These are phyloP conservation scores for Hippocampus mohnikei DNA, from an alignment of 2,113 vertebrate genomes.

Conservation along the genomic window DNA sequence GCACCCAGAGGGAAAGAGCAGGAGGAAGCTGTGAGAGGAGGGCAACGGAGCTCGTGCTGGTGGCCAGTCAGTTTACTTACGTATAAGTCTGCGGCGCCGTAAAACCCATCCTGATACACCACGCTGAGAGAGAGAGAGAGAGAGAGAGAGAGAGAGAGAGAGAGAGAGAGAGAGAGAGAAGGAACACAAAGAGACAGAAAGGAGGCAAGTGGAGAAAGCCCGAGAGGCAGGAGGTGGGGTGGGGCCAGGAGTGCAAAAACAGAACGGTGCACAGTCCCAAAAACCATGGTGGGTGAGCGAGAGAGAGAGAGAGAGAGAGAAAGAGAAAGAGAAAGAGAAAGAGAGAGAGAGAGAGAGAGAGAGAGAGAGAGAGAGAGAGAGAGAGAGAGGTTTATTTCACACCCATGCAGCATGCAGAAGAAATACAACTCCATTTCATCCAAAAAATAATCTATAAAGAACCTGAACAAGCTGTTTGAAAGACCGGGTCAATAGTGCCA, in stretches of 20 bases:
- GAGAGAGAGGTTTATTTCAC: conserved; percentile 64
- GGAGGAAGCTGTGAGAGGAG: conserved; percentile 46
- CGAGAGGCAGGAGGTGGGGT: conserved; percentile 26
- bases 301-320: conserved; percentile 28
- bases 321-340: conserved; percentile 16
- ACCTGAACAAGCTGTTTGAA: not conserved
- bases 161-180: not conserved
- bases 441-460: not conserved
- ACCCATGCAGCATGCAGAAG: conserved; percentile 74
- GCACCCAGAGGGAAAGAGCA: conserved; percentile 44
- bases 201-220: not conserved
- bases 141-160: not conserved
- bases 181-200: not conserved
- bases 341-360: conserved; percentile 15
- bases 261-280: conserved; percentile 57
- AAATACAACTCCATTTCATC: conserved; percentile 54
- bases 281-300: conserved; percentile 56
- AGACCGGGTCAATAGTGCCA: not conserved
- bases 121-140: conserved; percentile 62
- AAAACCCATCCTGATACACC: conserved; percentile 81
- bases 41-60: conserved; percentile 38
- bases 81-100: conserved; percentile 76
- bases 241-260: conserved; percentile 44
- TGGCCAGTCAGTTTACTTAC: conserved; percentile 69
- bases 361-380: conserved; percentile 33